Evolutionary conservation across 1,140 invertebrate genomes (phyloP).

Genomic region (Plectrocnemia conspersa): DNA sequence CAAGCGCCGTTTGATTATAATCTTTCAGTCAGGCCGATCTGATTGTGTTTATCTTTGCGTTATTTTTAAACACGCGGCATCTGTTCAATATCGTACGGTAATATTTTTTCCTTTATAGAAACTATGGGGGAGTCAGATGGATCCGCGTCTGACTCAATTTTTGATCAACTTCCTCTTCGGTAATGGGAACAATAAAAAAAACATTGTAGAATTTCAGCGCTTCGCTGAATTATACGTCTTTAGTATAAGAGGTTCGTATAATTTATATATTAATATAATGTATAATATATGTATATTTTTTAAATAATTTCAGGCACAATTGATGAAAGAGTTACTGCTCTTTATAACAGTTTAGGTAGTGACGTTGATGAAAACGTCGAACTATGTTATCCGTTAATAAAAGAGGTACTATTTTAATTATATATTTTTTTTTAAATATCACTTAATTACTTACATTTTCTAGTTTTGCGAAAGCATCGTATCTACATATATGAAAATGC

Average conservation of each 20-base stretch:
- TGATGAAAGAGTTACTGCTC: slow-evolving; percentile 53
- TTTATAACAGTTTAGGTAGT: slow-evolving; percentile 53
- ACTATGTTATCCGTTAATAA: slow-evolving; percentile 54
- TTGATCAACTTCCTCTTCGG: slow-evolving; percentile 58
- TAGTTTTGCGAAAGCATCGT: slow-evolving; percentile 57
- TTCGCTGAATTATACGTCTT: slow-evolving; percentile 59
- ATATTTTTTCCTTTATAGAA: slow-evolving; percentile 47
- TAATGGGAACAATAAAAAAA: slow-evolving; percentile 45
- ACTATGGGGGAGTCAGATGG: slow-evolving; percentile 57
- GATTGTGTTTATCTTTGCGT: background rate
- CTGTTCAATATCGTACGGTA: background rate
- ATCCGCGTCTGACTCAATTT: slow-evolving; percentile 54
- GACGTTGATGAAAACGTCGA: slow-evolving; percentile 50
- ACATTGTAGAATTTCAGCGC: slow-evolving; percentile 52
- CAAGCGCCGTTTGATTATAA: background rate
- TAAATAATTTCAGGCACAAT: slow-evolving; percentile 44
- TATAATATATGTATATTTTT: no score
- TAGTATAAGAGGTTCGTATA: slow-evolving; percentile 50
- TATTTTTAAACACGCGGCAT: slow-evolving; percentile 1
- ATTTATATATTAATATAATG: background rate
- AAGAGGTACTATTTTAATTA: slow-evolving; percentile 47
- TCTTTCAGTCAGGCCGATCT: background rate
- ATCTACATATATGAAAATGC: slow-evolving; percentile 55
- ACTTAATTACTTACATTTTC: slow-evolving; percentile 32
- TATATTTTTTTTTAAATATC: no score